phyloP scores from a whole-genome alignment of 2,797 vertebrate genomes.

The Pristis pectinata region DNA sequence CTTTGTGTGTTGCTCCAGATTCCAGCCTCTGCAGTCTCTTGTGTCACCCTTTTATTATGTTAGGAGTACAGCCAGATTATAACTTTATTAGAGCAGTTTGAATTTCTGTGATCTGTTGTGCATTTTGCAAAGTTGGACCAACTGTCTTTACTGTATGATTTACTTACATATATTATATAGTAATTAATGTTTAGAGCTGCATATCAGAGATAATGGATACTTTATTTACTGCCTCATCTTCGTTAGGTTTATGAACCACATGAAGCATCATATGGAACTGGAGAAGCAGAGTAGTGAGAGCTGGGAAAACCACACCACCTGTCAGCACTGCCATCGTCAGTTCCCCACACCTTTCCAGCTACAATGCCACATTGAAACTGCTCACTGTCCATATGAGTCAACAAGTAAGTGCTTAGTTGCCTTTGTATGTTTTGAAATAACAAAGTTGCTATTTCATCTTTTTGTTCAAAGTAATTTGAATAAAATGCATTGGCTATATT shows the following conservation, averaged over 20 bases:
- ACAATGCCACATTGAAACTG: constrained; percentile 97
- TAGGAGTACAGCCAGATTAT: background rate
- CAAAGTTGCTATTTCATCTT: background rate
- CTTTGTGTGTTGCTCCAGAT: background rate
- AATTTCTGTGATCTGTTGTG: background rate
- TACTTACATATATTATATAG: background rate
- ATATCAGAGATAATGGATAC: background rate
- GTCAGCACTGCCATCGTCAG: constrained; percentile 95
- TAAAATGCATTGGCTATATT: background rate
- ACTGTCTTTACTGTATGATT: background rate
- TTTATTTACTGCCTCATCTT: constrained; percentile 1
- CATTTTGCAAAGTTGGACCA: background rate
- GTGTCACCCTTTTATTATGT: background rate
- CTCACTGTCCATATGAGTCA: constrained; percentile 86
- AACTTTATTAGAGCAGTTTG: no score
- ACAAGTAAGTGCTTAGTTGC: constrained; percentile 67
- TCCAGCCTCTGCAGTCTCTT: no score
- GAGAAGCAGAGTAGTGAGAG: constrained; percentile 98
- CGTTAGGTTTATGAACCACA: constrained; percentile 97
- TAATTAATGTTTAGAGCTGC: background rate
- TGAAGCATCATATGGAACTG: constrained; percentile 97
- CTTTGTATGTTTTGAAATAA: background rate
- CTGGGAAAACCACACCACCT: constrained; percentile 97
- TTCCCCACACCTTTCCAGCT: constrained; percentile 95
- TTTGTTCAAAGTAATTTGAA: background rate